These are phyloP conservation scores for Hypotaenidia philippensis DNA, from an alignment of 2,797 vertebrate species.

Conservation along the genomic window DNA sequence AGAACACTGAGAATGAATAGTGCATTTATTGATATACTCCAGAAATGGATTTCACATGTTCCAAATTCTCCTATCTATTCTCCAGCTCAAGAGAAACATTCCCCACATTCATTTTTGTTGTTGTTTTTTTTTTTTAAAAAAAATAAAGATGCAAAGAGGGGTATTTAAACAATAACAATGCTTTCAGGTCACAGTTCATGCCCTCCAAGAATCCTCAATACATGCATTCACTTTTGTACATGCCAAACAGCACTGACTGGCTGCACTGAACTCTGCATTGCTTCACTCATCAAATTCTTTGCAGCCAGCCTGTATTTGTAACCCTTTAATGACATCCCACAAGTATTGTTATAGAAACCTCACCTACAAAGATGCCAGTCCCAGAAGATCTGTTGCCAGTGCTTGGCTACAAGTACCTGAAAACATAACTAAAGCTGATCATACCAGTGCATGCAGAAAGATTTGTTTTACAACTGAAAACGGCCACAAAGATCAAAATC, in stretches of 20 bases:
- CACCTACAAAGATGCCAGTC: not conserved
- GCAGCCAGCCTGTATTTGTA: not conserved
- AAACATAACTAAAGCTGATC: not conserved
- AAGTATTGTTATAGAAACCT: not conserved
- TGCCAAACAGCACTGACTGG: not conserved
- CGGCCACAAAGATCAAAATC: not conserved
- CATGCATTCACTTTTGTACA: rapidly evolving
- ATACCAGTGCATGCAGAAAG: rapidly evolving
- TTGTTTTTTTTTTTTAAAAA: not conserved
- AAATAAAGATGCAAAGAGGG: not conserved
- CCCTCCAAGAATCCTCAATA: not conserved
- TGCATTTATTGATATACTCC: not conserved
- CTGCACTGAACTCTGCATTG: not conserved
- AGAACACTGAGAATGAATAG: not conserved
- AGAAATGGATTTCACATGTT: not conserved
- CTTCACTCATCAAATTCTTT: not conserved
- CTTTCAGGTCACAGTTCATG: not conserved
- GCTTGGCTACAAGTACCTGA: not conserved
- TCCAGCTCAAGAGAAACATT: not conserved
- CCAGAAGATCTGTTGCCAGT: not conserved
- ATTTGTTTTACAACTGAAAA: not conserved
- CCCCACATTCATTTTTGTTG: rapidly evolving
- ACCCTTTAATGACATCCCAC: not conserved
- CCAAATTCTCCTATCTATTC: not conserved
- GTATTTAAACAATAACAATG: not conserved